Conservation (phyloP, 2,888 invertebrate species). For the Megalurothrips usitatus region DNA sequence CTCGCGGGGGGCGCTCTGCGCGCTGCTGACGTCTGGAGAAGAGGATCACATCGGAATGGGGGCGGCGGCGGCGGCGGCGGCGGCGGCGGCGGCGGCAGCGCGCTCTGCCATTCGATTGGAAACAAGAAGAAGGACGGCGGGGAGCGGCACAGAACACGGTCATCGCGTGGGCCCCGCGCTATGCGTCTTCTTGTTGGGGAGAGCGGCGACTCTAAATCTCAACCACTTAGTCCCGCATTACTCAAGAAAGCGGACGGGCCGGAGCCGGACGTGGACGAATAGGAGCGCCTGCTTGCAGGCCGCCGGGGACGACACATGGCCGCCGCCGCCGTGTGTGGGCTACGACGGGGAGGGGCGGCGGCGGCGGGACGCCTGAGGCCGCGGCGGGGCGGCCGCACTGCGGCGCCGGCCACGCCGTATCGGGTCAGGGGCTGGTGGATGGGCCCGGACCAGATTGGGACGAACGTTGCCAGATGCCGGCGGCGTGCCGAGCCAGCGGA, state of each 20-base stretch:
- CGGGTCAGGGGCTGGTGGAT: slow-evolving; percentile 4
- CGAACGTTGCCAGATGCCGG: slow-evolving; percentile 19
- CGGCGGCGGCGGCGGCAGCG: background rate
- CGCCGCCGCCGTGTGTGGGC: background rate
- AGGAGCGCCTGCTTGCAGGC: too few relatives aligned
- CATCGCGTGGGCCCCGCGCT: background rate
- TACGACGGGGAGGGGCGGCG: background rate
- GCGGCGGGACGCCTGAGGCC: background rate
- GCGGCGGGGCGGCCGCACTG: background rate
- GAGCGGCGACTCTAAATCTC: slow-evolving; percentile 15
- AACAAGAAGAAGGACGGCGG: background rate
- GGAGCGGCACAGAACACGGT: background rate
- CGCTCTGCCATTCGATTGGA: background rate
- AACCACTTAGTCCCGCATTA: slow-evolving; percentile 21
- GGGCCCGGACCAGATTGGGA: slow-evolving; percentile 17
- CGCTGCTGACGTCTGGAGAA: background rate
- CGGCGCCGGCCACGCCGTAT: slow-evolving; percentile 15
- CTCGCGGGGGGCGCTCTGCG: too few relatives aligned
- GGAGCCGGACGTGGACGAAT: slow-evolving; percentile 3
- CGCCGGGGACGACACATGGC: too few relatives aligned
- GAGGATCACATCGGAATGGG: background rate
- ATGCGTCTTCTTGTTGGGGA: background rate
- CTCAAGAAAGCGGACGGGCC: slow-evolving; percentile 15
- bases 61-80: background rate
- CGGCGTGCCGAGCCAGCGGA: background rate